Conservation (phyloP, 2,888 invertebrate genomes). For the Alviniconcha strummeri region DNA sequence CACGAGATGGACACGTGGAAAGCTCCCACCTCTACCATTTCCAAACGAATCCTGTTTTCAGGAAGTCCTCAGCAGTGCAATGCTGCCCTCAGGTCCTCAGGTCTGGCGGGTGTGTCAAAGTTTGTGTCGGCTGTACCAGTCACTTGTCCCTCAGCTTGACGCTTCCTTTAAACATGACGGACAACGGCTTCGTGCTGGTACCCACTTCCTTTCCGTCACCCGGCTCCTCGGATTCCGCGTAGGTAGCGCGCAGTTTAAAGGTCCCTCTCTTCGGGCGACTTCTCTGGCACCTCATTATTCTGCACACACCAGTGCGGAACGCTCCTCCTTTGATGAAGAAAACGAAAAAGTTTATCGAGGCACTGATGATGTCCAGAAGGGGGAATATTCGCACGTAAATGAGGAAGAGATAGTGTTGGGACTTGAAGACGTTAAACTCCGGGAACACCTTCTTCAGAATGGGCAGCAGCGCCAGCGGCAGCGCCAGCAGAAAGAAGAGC, state of each 20-base stretch:
- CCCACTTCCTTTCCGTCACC: background rate
- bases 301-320: conserved; percentile 17
- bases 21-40: too few species aligned
- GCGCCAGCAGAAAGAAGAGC: conserved; percentile 22
- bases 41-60: too few species aligned
- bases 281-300: background rate
- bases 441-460: conserved; percentile 20
- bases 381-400: conserved; percentile 14
- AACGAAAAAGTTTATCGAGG: conserved; percentile 32
- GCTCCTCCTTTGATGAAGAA: conserved; percentile 31
- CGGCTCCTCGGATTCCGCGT: background rate
- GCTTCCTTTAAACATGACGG: too few species aligned
- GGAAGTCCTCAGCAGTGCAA: too few species aligned
- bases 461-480: conserved; percentile 20
- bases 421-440: conserved; percentile 26
- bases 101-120: too few species aligned
- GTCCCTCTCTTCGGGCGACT: background rate
- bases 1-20: too few species aligned
- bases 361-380: conserved; percentile 27
- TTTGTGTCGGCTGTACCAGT: too few species aligned
- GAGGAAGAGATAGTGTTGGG: conserved; percentile 30
- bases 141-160: too few species aligned
- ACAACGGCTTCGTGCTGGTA: too few species aligned
- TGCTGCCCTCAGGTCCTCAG: too few species aligned
- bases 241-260: background rate